Percentiles rank a stretch among this genome's conserved stretches.
Conservation (phyloP, 2,888 invertebrate species). For the Agriopis marginaria region DNA sequence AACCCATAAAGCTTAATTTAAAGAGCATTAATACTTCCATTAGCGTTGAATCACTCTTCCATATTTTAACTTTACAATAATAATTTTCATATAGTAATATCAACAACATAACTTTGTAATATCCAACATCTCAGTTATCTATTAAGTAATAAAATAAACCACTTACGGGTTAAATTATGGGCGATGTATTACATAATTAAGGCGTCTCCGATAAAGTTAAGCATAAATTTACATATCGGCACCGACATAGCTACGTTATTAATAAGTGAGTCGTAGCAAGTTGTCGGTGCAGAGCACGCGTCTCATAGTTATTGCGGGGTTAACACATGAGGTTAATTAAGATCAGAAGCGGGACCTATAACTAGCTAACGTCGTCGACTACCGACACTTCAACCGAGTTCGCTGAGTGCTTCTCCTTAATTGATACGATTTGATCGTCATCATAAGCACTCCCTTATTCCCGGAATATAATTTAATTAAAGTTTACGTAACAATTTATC, state of each 20-base stretch:
- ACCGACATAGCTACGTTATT: slow-evolving; percentile 67
- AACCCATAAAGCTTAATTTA: slow-evolving; percentile 31
- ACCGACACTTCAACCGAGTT: slow-evolving; percentile 67
- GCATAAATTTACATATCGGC: slow-evolving; percentile 75
- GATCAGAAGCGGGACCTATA: slow-evolving; percentile 78
- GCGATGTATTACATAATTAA: slow-evolving; percentile 66
- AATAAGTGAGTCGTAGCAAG: slow-evolving; percentile 71
- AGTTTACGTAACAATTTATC: slow-evolving; percentile 62
- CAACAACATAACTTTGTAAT: slow-evolving; percentile 40
- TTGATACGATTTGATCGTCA: slow-evolving; percentile 82
- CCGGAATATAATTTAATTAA: slow-evolving; percentile 67
- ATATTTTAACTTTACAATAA: slow-evolving; percentile 21
- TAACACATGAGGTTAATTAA: slow-evolving; percentile 85
- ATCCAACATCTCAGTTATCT: slow-evolving; percentile 43
- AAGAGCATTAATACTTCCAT: slow-evolving; percentile 31
- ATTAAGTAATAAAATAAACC: slow-evolving; percentile 53
- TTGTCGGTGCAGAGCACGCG: slow-evolving; percentile 65
- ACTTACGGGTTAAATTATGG: slow-evolving; percentile 58
- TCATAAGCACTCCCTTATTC: slow-evolving; percentile 68
- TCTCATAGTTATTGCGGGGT: slow-evolving; percentile 76
- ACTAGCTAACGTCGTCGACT: slow-evolving; percentile 68
- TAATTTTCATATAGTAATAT: slow-evolving; percentile 29
- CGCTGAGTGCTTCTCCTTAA: slow-evolving; percentile 75
- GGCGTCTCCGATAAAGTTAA: slow-evolving; percentile 71
- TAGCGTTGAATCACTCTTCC: slow-evolving; percentile 19